These are phyloP conservation scores for Smithornis capensis DNA, from an alignment of 2,113 vertebrate genomes.

Conservation along the genomic window DNA sequence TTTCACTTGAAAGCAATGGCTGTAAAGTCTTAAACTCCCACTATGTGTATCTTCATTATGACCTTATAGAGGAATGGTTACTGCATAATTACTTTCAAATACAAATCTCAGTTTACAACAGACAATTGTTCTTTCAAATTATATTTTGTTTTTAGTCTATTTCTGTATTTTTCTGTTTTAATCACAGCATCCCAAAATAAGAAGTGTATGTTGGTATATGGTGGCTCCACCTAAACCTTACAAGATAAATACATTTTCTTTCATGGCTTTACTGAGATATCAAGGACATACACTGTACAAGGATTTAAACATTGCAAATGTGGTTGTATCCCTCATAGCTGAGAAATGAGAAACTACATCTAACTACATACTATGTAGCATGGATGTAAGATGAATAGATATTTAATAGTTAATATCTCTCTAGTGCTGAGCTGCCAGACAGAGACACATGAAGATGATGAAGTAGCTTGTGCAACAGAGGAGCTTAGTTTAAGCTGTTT, in stretches of 20 bases:
- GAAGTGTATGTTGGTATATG: background rate
- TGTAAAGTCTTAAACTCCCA: background rate
- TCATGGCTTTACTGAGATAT: background rate
- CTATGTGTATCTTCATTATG: background rate
- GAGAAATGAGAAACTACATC: background rate
- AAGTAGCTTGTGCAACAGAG: background rate
- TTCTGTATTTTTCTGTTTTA: background rate
- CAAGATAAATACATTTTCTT: background rate
- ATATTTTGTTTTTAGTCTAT: background rate
- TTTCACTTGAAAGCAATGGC: background rate
- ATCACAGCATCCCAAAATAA: background rate
- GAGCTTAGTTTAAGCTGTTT: background rate
- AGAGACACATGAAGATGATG: background rate
- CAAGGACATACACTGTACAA: background rate
- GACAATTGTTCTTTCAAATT: background rate
- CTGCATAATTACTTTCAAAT: background rate
- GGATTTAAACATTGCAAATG: background rate
- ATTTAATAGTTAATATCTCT: background rate
- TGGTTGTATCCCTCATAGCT: background rate
- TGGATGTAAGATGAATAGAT: background rate
- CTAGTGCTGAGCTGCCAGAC: background rate
- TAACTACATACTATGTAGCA: background rate
- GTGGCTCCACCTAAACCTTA: background rate
- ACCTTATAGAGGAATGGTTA: background rate
- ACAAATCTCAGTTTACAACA: background rate